Evolutionary conservation across 2,797 vertebrate species (phyloP).

Genomic region (Typhlichthys subterraneus): DNA sequence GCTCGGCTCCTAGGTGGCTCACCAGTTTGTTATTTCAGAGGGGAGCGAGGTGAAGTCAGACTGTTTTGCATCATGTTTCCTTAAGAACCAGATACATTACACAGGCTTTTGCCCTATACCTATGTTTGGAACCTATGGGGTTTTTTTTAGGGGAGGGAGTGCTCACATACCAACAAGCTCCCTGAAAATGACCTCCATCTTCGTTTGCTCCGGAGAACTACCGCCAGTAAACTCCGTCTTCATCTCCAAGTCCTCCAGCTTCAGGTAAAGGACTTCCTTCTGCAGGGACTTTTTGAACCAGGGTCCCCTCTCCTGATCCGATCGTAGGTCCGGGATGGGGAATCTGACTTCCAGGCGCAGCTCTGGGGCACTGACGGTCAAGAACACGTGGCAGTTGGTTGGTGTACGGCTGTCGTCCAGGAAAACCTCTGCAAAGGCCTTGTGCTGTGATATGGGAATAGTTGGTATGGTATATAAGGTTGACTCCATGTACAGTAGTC

Average conservation of each 20-base stretch:
- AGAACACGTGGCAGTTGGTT: constrained; percentile 84
- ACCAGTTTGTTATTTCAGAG: no score
- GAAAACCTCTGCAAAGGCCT: constrained; percentile 97
- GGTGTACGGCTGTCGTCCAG: constrained; percentile 91
- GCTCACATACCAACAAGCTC: constrained; percentile 85
- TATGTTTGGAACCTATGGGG: background rate
- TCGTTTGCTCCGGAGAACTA: constrained; percentile 89
- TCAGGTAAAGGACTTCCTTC: constrained; percentile 90
- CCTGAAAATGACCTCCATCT: constrained; percentile 94
- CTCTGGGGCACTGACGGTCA: constrained; percentile 86
- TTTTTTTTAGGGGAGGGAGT: background rate
- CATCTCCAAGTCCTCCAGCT: constrained; percentile 88
- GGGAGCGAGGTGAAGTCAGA: no score
- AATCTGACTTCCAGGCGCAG: constrained; percentile 90
- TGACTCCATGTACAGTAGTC: background rate
- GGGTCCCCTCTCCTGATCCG: constrained; percentile 95
- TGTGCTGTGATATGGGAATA: constrained; percentile 81
- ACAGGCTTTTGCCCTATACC: no score
- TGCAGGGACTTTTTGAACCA: constrained; percentile 99
- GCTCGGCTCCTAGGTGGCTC: no score
- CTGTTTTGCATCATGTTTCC: background rate
- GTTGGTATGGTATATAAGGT: background rate
- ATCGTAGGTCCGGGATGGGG: constrained; percentile 95
- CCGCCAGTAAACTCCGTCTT: constrained; percentile 92
- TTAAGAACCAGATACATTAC: background rate